phyloP scores from a whole-genome alignment of 2,113 vertebrate genomes.

The Mesembrinibis cayennensis region DNA sequence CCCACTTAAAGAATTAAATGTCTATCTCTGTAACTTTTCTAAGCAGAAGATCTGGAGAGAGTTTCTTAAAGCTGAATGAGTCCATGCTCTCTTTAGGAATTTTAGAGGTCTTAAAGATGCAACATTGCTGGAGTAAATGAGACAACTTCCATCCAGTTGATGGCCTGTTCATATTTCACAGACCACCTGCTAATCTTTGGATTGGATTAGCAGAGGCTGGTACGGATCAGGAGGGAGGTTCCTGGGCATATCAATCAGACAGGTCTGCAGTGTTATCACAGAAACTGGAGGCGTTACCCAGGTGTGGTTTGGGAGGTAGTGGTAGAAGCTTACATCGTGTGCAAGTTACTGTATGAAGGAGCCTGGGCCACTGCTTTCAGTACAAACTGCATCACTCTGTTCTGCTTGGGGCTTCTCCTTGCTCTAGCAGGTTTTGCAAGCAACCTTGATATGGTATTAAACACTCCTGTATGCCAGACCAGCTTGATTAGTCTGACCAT shows the following conservation, averaged over 20 bases:
- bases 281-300: background rate
- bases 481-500: background rate
- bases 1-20: background rate
- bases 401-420: background rate
- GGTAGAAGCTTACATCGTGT: background rate
- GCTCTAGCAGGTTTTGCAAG: conserved; percentile 24
- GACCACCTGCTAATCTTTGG: background rate
- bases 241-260: background rate
- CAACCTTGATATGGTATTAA: background rate
- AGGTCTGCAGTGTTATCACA: background rate
- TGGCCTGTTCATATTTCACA: background rate
- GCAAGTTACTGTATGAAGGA: background rate
- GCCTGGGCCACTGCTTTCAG: background rate
- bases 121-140: background rate
- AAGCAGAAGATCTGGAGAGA: background rate
- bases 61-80: background rate
- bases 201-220: background rate
- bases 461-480: background rate
- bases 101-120: background rate
- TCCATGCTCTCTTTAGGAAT: background rate
- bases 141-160: background rate
- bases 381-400: background rate
- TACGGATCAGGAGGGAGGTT: background rate
- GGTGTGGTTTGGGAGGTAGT: background rate
- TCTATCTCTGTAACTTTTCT: background rate